phyloP scores from a whole-genome alignment of 2,113 vertebrate genomes.

The Myanophis thanlyinensis region DNA sequence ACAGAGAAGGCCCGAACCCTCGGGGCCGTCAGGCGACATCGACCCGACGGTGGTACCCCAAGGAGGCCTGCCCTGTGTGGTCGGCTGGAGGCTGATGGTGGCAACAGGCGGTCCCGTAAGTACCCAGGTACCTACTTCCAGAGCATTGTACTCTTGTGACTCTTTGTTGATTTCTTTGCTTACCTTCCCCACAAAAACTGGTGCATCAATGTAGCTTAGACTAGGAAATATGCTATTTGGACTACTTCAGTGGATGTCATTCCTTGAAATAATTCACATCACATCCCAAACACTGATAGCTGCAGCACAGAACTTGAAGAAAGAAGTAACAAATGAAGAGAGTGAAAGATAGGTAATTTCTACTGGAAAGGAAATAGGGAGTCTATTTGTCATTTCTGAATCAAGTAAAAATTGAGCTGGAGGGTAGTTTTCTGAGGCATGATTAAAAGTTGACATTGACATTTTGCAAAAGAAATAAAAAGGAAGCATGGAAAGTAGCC shows the following conservation, averaged over 20 bases:
- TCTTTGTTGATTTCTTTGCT: conserved; percentile 1
- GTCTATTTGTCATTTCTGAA: conserved; percentile 7
- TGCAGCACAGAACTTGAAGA: neutral
- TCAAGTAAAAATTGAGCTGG: conserved; percentile 6
- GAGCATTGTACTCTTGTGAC: neutral
- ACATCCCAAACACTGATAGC: neutral
- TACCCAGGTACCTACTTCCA: no score
- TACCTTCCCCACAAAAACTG: neutral
- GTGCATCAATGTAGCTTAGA: neutral
- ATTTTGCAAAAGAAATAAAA: conserved; percentile 38
- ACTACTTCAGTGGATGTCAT: neutral
- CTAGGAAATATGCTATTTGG: neutral
- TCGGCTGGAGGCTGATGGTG: no score
- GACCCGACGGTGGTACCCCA: no score
- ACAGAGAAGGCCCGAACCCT: no score
- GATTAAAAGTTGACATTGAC: conserved; percentile 39
- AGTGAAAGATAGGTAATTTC: neutral
- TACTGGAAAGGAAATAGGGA: neutral
- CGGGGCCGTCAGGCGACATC: no score
- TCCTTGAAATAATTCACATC: conserved; percentile 1
- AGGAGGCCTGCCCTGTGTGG: no score
- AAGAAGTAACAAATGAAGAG: neutral
- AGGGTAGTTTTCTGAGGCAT: conserved; percentile 5
- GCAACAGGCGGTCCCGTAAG: no score
- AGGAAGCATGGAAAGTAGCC: conserved; percentile 43